These are phyloP conservation scores for Agrypnus murinus DNA, from an alignment of 2,888 invertebrate genomes.

Conservation along the genomic window DNA sequence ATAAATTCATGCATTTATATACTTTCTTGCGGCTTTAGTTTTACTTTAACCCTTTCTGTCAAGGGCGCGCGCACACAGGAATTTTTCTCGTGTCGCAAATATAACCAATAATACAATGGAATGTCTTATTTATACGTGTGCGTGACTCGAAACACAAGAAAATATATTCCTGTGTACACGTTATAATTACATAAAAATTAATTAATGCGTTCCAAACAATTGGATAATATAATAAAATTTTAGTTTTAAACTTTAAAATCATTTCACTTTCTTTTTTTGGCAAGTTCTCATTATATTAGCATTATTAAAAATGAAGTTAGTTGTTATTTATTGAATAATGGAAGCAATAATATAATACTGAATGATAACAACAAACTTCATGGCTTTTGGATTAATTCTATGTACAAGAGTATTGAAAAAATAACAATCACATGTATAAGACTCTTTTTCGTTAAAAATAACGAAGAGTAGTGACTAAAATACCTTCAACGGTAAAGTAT, in stretches of 20 bases:
- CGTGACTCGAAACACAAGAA: too few species aligned
- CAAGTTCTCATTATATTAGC: constrained; percentile 23
- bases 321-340: constrained; percentile 39
- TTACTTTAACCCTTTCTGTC: not conserved
- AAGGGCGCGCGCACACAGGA: not conserved
- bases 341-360: constrained; percentile 43
- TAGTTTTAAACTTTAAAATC: constrained; percentile 10
- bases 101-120: too few species aligned
- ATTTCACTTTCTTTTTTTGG: constrained; percentile 12
- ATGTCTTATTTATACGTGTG: too few species aligned
- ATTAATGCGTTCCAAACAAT: too few species aligned
- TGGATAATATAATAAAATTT: too few species aligned
- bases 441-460: too few species aligned
- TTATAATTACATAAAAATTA: constrained; percentile 26
- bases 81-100: too few species aligned
- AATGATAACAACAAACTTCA: constrained; percentile 32
- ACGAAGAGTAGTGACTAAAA: too few species aligned
- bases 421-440: too few species aligned
- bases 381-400: not conserved
- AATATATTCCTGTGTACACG: too few species aligned
- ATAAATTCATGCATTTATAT: constrained; percentile 11
- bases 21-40: constrained; percentile 8
- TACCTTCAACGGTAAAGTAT: too few species aligned
- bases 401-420: too few species aligned
- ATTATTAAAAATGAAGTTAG: constrained; percentile 13